phyloP scores from a whole-genome alignment of 2,113 vertebrate genomes.

The Melanotaenia duboulayi region DNA sequence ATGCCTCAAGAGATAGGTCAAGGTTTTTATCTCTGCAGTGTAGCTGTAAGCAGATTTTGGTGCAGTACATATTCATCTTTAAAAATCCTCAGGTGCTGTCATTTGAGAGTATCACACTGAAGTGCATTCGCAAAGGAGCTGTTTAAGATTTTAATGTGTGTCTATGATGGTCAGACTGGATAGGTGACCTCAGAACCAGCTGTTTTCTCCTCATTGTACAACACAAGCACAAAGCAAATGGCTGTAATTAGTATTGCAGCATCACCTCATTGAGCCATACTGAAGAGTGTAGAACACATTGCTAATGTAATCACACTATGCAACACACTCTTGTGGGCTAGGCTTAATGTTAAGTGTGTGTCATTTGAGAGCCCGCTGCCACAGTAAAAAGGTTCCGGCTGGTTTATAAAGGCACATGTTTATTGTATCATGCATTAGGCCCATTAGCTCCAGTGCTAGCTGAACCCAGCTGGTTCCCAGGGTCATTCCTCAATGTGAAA shows the following conservation, averaged over 20 bases:
- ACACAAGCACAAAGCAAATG: slow-evolving; percentile 64
- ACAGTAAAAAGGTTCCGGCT: slow-evolving; percentile 70
- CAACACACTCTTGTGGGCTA: slow-evolving; percentile 64
- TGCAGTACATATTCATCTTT: slow-evolving; percentile 45
- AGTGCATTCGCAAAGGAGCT: slow-evolving; percentile 14
- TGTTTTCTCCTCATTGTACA: slow-evolving; percentile 64
- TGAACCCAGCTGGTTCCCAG: slow-evolving; percentile 57
- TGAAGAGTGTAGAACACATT: slow-evolving; percentile 65
- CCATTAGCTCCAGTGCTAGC: slow-evolving; percentile 71
- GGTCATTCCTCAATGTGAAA: slow-evolving; percentile 75
- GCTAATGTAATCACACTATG: slow-evolving; percentile 76
- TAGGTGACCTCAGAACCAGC: slow-evolving; percentile 73
- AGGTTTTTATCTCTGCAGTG: slow-evolving; percentile 68
- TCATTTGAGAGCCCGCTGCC: slow-evolving; percentile 73
- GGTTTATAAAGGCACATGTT: slow-evolving; percentile 75
- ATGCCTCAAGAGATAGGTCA: slow-evolving; percentile 67
- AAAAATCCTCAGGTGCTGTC: slow-evolving; percentile 38
- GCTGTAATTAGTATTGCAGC: slow-evolving; percentile 63
- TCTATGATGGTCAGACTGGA: slow-evolving; percentile 46
- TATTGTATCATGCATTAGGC: slow-evolving; percentile 72
- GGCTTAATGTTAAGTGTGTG: slow-evolving; percentile 71
- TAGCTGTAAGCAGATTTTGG: slow-evolving; percentile 63
- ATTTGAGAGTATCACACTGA: slow-evolving; percentile 24
- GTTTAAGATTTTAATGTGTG: slow-evolving; percentile 45
- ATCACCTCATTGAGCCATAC: slow-evolving; percentile 72